phyloP scores from a whole-genome alignment of 1,140 invertebrate species.

The Drosophila novamexicana region DNA sequence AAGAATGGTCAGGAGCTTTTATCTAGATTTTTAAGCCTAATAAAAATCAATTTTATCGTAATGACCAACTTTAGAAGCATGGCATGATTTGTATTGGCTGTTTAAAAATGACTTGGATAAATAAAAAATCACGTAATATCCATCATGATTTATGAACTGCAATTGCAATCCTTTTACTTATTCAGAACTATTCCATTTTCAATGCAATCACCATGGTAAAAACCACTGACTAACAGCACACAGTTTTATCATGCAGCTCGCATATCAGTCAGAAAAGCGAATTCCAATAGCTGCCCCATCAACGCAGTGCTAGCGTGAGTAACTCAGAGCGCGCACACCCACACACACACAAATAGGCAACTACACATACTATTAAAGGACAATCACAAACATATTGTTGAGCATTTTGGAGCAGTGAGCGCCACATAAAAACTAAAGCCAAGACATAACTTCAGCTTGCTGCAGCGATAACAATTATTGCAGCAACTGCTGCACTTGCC shows the following conservation, averaged over 20 bases:
- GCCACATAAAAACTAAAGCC: slow-evolving; percentile 27
- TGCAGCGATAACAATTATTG: slow-evolving; percentile 27
- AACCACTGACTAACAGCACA: too few relatives aligned
- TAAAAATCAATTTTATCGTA: too few relatives aligned
- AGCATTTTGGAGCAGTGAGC: slow-evolving; percentile 3
- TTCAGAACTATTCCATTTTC: not conserved
- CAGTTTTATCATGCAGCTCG: not conserved
- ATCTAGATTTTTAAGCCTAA: too few relatives aligned
- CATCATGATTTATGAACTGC: not conserved
- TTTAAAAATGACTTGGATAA: too few relatives aligned
- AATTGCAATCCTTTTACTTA: not conserved
- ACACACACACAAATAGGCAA: not conserved
- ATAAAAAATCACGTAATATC: too few relatives aligned
- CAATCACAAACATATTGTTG: slow-evolving; percentile 34
- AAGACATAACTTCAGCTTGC: slow-evolving; percentile 29
- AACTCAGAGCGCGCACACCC: not conserved
- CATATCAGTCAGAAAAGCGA: not conserved
- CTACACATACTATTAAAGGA: not conserved
- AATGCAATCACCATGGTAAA: too few relatives aligned
- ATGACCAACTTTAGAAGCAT: too few relatives aligned
- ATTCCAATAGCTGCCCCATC: slow-evolving; percentile 16
- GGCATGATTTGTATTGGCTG: too few relatives aligned
- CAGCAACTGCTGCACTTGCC: slow-evolving; percentile 34
- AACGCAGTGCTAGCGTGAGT: not conserved
- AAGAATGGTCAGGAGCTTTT: too few relatives aligned